Base-by-base conservation (phyloP, 2,113 vertebrate genomes). In the Pluvianellus socialis region DNA sequence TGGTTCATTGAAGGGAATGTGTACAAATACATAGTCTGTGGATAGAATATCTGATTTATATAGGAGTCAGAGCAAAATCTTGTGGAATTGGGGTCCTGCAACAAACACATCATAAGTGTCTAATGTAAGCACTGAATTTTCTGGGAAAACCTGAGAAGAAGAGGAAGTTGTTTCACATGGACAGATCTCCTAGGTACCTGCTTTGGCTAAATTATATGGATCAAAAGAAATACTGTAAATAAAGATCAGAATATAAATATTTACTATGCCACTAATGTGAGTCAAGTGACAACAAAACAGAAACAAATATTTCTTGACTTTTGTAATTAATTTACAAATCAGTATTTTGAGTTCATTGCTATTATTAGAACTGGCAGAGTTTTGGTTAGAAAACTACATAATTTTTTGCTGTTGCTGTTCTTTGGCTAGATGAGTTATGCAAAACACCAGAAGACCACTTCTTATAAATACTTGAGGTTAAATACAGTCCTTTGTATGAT, bases 111-210 rank as follows among this genome's bases (percentile, higher is more conserved):
- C 10, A 62, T 70, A 14, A 5, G 7, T 58, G 4, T 71, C 19
- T 80, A 62, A 79, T 16, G 1, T 30, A 79, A 95, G 6, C 4
- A 53, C 10, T 81, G 21, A 70, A 44, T 79, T 74, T 86, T 75
- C 26, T 18, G 5, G 8, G 13, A 63, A 84, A 30, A 50, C 3
- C 2, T 50, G 44, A 62, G 32, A 26, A 44, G 82, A 53, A 42
- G 4, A 65, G 11, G 47, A 83, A 32, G 5, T 47, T 0, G 0
- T 45, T 62, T 81, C 7, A 2, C 45, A 24, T 3, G 3, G 1
- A 10, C 50, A 71, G 8, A n/a, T 47, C 8, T 72, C 17, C 21
- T 6, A 68, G 20, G 3, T n/a, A n/a, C 11, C 1, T 71, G 6
- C 10, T 53, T 79, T 82, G 20, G 63, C 44, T 65, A 72, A 72